Evolutionary conservation across 2,113 vertebrate species (phyloP), one percentile per base, ranked within the genome.

Genomic region (Protomyctophum bolini): DNA sequence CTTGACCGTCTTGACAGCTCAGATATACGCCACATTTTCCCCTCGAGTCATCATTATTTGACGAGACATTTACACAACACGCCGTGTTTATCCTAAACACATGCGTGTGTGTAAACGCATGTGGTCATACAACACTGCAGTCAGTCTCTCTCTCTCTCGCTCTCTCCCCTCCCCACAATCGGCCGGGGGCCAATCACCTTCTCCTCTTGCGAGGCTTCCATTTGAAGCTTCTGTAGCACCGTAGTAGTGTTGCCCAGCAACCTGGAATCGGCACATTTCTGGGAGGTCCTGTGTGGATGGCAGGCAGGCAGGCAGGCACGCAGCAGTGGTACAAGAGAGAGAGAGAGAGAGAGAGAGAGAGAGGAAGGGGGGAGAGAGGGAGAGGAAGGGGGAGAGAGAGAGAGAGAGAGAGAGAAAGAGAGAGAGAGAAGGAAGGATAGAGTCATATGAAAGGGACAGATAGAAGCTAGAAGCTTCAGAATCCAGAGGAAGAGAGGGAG

Each of bases 181-280:
- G 12, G 48, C 21, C 54, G 33, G 5, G 33, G 1, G 10, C 92
- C 92, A 91, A 91, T 91, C 72, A 51, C 73, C 2, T 51, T 33
- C 63, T 8, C 52, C 75, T 67, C 73, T 83, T 57, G 81, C 80
- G 3, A 46, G 68, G 73, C 82, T 84, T 83, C 88, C 88, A 83
- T 91, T 85, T 87, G 86, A 90, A 90, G 87, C 89, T 92, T 89
- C 83, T 70, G 85, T 88, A 89, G 90, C 90, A 89, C 77, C 78
- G 80, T 84, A 86, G 83, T 84, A 86, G 83, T 93, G 92, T 93
- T 93, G 90, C 92, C 87, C 72, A 58, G 92, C 91, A 93, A 93
- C 92, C 88, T n/a, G 10, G 79, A 80, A 77, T 90, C 82, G 61
- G 90, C 83, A 91, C 87, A 91, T 90, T 88, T 91, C 86, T 87